These are phyloP conservation scores for Platyura marginata DNA, from an alignment of 1,140 invertebrate species.

Conservation along the genomic window DNA sequence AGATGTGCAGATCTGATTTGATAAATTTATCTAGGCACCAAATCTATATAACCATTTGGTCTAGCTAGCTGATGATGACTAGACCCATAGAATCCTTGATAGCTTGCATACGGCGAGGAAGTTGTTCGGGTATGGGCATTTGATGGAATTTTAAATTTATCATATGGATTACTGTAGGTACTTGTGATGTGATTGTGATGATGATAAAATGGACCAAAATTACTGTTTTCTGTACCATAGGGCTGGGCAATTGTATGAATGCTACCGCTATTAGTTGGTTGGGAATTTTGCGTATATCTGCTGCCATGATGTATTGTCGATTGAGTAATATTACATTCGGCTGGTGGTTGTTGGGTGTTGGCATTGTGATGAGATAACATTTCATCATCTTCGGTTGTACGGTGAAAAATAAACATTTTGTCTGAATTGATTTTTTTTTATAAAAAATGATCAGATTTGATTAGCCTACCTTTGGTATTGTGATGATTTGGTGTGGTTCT, in stretches of 20 bases:
- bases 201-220: constrained; percentile 31
- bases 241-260: constrained; percentile 20
- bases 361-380: neutral
- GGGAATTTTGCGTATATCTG: neutral
- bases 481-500: neutral
- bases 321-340: too few species aligned
- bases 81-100: constrained; percentile 18
- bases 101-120: constrained; percentile 12
- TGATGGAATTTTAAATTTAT: constrained; percentile 18
- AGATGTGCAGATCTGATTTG: too few species aligned
- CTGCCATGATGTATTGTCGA: too few species aligned
- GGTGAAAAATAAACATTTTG: neutral
- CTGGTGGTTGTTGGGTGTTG: neutral
- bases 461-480: neutral
- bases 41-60: constrained; percentile 21
- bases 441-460: neutral
- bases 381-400: constrained; percentile 1
- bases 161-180: constrained; percentile 17
- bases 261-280: neutral
- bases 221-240: constrained; percentile 27
- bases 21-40: constrained; percentile 16
- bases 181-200: constrained; percentile 12
- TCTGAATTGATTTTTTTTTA: neutral
- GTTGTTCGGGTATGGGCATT: neutral
- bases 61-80: constrained; percentile 22